Evolutionary conservation across 2,113 vertebrate species (phyloP).

Genomic region (Hemiscyllium ocellatum): DNA sequence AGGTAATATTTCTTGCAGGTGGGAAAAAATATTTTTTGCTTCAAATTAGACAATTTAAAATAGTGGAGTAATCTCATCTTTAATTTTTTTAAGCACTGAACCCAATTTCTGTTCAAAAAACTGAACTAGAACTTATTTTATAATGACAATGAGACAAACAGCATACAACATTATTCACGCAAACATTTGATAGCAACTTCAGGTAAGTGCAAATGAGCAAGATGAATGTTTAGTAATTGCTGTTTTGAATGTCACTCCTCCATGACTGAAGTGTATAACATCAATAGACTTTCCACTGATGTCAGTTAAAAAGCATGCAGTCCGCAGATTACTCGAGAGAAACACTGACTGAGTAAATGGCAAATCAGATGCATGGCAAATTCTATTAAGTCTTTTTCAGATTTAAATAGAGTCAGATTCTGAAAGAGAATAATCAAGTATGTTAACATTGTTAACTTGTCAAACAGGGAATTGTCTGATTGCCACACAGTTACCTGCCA

Average conservation of each 20-base stretch:
- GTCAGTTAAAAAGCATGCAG: not conserved
- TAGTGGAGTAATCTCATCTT: not conserved
- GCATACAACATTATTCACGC: not conserved
- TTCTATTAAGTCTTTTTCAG: too few relatives aligned
- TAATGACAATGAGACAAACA: not conserved
- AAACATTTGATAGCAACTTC: not conserved
- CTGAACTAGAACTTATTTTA: not conserved
- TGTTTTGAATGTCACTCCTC: not conserved
- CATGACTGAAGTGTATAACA: not conserved
- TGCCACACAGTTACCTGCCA: too few relatives aligned
- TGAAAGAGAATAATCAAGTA: too few relatives aligned
- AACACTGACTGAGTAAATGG: too few relatives aligned
- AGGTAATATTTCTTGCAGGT: not conserved
- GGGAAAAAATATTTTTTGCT: not conserved
- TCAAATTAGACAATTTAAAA: not conserved
- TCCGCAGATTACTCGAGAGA: too few relatives aligned
- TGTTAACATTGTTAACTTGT: too few relatives aligned
- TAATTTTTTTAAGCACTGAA: not conserved
- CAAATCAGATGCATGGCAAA: too few relatives aligned
- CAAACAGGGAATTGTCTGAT: too few relatives aligned
- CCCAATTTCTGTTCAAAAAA: not conserved
- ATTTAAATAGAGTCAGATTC: too few relatives aligned
- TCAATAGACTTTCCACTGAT: not conserved
- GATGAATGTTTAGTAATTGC: not conserved
- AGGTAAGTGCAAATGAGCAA: not conserved